A percentile compares a stretch with the other conserved stretches of the same genome.
phyloP scores from a whole-genome alignment of 1,140 invertebrate genomes.

The Bombus balteatus region DNA sequence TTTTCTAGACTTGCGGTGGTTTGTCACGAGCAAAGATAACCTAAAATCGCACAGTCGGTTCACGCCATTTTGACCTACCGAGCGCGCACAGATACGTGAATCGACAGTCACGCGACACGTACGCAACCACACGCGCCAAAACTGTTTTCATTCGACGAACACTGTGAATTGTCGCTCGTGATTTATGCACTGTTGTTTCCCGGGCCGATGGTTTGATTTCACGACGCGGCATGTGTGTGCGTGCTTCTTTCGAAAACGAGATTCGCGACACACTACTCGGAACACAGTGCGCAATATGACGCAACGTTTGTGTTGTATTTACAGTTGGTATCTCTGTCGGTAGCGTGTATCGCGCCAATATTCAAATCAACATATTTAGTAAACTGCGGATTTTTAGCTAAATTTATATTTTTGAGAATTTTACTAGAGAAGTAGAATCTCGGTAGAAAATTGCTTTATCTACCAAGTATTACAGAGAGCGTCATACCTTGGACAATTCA shows the following conservation, averaged over 20 bases:
- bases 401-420: neutral
- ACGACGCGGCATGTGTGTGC: slow-evolving; percentile 64
- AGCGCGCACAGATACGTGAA: slow-evolving; percentile 69
- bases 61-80: slow-evolving; percentile 76
- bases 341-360: slow-evolving; percentile 38
- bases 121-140: slow-evolving; percentile 48
- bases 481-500: too few relatives aligned
- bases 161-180: slow-evolving; percentile 18
- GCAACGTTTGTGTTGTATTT: slow-evolving; percentile 61
- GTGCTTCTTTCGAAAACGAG: slow-evolving; percentile 56
- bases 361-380: slow-evolving; percentile 45
- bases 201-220: slow-evolving; percentile 54
- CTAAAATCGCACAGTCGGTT: slow-evolving; percentile 67
- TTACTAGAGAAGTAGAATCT: too few relatives aligned
- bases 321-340: slow-evolving; percentile 56
- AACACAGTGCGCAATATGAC: slow-evolving; percentile 74
- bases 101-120: slow-evolving; percentile 62
- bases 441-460: too few relatives aligned
- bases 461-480: too few relatives aligned
- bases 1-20: slow-evolving; percentile 15
- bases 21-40: slow-evolving; percentile 67
- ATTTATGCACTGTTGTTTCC: slow-evolving; percentile 54
- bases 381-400: neutral
- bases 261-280: slow-evolving; percentile 52
- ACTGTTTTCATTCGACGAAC: slow-evolving; percentile 38